Base-by-base conservation (phyloP, 2,113 vertebrate species). In the Marmota monax region DNA sequence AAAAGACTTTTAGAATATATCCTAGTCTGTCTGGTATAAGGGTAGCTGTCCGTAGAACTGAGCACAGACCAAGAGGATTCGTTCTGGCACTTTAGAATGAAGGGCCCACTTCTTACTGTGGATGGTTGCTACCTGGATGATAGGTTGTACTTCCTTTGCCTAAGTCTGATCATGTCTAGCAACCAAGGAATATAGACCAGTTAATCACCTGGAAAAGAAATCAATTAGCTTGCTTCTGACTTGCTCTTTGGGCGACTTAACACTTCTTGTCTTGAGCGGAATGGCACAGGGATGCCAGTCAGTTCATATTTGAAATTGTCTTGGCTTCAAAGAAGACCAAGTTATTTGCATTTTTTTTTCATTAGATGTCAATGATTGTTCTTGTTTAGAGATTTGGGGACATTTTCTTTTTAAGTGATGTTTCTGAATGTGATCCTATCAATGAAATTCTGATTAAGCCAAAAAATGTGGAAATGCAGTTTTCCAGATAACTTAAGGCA, bases 191-290 rank as follows among this genome's bases (percentile, higher is more conserved):
- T 67, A 69, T 53, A 73, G 73, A 80, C 56, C 78, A 83, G 37
- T 85, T 72, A 90, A 92, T 96, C 88, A 86, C 70, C 79, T 32
- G 72, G 61, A 86, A 48, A 56, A 94, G 85, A 96, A 97, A 94
- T 88, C 20, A 73, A 91, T 91, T 4, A 34, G n/a, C 29, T 94
- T 39, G 12, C 32, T 16, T 61, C 80, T 76, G 67, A 72, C 58
- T 91, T n/a, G 13, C 10, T 83, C 6, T 80, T 72, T 18, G 65
- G 84, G 73, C 67, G 51, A 72, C 39, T 84, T 48, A 82, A 82
- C 34, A 72, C 83, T 65, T 78, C 37, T 94, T 94, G 58, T 72
- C 77, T 37, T 0, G 0, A 90, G 88, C 80, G 45, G 76, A 84
- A 90, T 88, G 58, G 37, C 76, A 72, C 37, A 53, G 90, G 53